Base-by-base conservation (phyloP, 2,113 vertebrate genomes). In the Erpornis zantholeuca region DNA sequence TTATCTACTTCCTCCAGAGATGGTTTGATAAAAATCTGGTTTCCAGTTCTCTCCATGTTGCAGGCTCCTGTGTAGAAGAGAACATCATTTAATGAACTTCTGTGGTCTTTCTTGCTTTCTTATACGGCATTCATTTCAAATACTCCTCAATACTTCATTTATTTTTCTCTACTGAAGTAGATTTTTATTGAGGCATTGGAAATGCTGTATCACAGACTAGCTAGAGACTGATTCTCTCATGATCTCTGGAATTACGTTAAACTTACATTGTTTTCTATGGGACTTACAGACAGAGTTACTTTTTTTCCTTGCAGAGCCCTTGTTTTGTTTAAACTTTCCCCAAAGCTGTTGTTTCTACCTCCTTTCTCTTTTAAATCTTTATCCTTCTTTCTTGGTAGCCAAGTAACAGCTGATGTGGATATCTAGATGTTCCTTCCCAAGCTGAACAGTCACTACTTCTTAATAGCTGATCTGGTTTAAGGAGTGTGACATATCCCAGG, bases 1-100 rank as follows among this genome's bases (percentile, higher is more conserved):
- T 96, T 95, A 96, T 94, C 91, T 95, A 53, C 86, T 96, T 97
- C 95, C 94, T 95, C 73, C 96, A 97, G 95, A 94, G 78, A 57
- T 84, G 61, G 65, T 45, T 87, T 86, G 93, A 97, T 96, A 92
- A 95, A 92, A 95, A 95, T 95, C 95, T 95, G 57, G 28, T 85
- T 97, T 96, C 86, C 78, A 97, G 57, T 79, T 95, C 70, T 94
- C 73, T 76, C 89, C 29, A 76, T 95, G 89, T 53, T 65, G 94
- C 1, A 1, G 21, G 29, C 57, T 44, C 84, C 69, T 82, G 6
- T 69, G 9, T 91, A 31, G 65, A 82, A 72, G 40, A 85, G 83
- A 79, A 61, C 36, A 82, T 84, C 3, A 52, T 82, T 86, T 85
- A 69, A 84, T 76, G 54, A 83, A 93, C 44, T 5, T 71, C n/a